Evolutionary conservation across 1,140 invertebrate genomes (phyloP).

Genomic region (Macrotrachela quadricornifera): DNA sequence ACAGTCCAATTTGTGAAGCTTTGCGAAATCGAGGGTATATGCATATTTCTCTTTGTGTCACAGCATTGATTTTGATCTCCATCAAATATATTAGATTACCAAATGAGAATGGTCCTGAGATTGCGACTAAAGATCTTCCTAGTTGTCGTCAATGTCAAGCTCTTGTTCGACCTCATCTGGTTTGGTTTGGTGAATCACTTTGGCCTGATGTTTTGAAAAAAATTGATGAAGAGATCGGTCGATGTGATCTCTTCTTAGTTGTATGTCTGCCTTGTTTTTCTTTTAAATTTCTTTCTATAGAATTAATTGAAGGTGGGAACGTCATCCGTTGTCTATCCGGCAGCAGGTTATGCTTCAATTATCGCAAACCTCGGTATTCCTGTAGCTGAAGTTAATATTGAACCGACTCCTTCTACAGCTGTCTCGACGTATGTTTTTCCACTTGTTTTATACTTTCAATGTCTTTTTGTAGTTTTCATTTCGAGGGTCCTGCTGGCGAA

Average conservation of each 20-base stretch:
- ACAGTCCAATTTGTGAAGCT: slow-evolving; percentile 58
- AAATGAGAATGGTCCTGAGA: no score
- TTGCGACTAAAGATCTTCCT: no score
- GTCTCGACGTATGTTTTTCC: no score
- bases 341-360: neutral
- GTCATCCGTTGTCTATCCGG: no score
- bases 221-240: slow-evolving; percentile 41
- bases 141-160: slow-evolving; percentile 36
- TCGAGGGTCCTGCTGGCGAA: no score
- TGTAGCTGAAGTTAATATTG: slow-evolving; percentile 71
- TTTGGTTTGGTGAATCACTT: slow-evolving; percentile 70
- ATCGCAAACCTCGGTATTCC: slow-evolving; percentile 37
- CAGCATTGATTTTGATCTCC: no score
- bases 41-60: neutral
- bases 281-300: no score
- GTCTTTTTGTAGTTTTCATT: no score
- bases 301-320: no score
- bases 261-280: slow-evolving; percentile 34
- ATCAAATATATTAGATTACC: no score
- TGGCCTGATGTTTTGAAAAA: slow-evolving; percentile 40
- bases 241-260: slow-evolving; percentile 59
- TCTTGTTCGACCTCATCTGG: slow-evolving; percentile 57
- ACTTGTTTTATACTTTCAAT: slow-evolving; percentile 33
- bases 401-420: slow-evolving; percentile 36
- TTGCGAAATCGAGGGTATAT: slow-evolving; percentile 38